Evolutionary conservation across 1,140 invertebrate genomes (phyloP), one percentile per base, ranked within the genome.

Genomic region (Drosophila dunni): DNA sequence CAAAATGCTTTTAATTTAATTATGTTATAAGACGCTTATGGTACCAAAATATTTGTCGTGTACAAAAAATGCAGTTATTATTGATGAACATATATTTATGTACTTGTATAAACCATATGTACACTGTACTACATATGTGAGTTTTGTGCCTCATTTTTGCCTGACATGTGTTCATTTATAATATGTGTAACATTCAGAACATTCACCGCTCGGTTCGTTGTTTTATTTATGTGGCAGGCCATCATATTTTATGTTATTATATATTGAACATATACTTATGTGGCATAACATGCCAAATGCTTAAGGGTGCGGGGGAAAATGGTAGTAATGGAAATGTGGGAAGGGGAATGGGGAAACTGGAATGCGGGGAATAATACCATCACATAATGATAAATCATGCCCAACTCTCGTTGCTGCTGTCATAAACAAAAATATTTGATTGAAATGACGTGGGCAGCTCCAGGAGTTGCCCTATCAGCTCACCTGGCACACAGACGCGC

Each of bases 181-280:
- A 81, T 74, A 65, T 73, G 63, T 73, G 54, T 45, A 67, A 64
- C 73, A 71, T 71, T 75, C 68, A 48, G 44, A 53, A 62, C 53
- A 69, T 74, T 66, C 64, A 42, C 44, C 15, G 66, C 38, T 44
- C 36, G 44, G 58, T 67, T 57, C 50, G 62, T 69, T 82, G 79
- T 75, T 78, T 82, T 82, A 82, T 82, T 82, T 82, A 82, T 79
- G 74, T 76, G 77, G 63, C 77, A 77, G 74, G 69, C 46, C 76
- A 73, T 82, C 76, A 82, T 78, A 82, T 82, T 78, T 78, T 82
- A 82, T 82, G 79, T 70, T 81, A 82, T 82, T 82, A 82, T 82
- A 82, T 82, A 82, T 82, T 82, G 79, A 82, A 78, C 79, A 82
- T 78, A 78, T 82, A 82, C 79, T 82, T 82, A 82, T 82, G 79